These are phyloP conservation scores for Cercocebus atys DNA, from an alignment of 2,113 vertebrate genomes.

Conservation along the genomic window DNA sequence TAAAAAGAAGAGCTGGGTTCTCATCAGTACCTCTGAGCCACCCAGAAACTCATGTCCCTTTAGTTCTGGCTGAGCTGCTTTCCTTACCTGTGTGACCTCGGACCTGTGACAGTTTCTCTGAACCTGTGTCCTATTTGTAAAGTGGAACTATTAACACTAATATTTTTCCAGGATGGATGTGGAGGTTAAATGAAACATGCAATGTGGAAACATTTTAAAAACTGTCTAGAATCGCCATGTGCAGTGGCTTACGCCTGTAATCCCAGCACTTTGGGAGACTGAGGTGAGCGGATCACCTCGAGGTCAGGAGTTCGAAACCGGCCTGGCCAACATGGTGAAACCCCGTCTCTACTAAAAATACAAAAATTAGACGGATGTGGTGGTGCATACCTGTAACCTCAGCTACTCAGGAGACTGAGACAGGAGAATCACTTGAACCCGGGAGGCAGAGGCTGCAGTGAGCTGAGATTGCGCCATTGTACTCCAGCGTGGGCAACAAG, in stretches of 20 bases:
- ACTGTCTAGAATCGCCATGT: background rate
- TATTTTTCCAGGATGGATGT: background rate
- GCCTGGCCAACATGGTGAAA: too few relatives aligned
- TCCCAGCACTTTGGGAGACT: background rate
- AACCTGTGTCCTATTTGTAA: background rate
- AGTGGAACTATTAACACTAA: background rate
- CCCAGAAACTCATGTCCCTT: background rate
- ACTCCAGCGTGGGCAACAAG: background rate
- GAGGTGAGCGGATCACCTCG: background rate
- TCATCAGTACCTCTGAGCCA: background rate
- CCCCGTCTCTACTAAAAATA: too few relatives aligned
- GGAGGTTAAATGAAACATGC: background rate
- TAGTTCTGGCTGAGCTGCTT: background rate
- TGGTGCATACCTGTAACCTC: background rate
- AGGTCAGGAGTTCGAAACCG: too few relatives aligned
- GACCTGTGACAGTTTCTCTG: background rate
- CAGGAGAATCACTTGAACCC: too few relatives aligned
- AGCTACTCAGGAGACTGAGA: background rate
- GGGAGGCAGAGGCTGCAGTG: background rate
- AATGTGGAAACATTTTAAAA: background rate
- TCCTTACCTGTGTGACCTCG: background rate
- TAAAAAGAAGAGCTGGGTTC: background rate
- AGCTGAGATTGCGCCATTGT: background rate
- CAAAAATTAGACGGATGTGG: too few relatives aligned
- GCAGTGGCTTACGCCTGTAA: background rate